phyloP scores from a whole-genome alignment of 2,888 invertebrate genomes.

The Drosophila multiciliata region DNA sequence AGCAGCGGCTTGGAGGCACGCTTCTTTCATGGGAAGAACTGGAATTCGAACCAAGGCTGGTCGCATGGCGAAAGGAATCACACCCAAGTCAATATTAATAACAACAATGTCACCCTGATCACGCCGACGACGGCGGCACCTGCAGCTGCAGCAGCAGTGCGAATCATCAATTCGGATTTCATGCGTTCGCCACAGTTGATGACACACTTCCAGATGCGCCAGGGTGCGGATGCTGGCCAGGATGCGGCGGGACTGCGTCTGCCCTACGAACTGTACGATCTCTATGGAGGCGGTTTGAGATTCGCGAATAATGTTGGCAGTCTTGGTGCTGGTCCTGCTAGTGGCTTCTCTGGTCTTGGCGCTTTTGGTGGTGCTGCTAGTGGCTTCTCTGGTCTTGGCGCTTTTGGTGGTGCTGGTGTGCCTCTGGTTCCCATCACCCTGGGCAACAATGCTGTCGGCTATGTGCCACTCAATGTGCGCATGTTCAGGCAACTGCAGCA shows the following conservation, averaged over 20 bases:
- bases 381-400: background rate
- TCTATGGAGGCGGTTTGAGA: slow-evolving; percentile 20
- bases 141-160: background rate
- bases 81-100: slow-evolving; percentile 18
- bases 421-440: slow-evolving; percentile 64
- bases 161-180: background rate
- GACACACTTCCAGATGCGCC: slow-evolving; percentile 45
- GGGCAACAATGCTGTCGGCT: slow-evolving; percentile 60
- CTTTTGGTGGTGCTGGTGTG: slow-evolving; percentile 12
- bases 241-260: background rate
- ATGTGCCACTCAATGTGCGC: slow-evolving; percentile 65
- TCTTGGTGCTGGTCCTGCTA: background rate
- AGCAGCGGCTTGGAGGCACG: slow-evolving; percentile 10
- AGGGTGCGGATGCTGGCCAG: slow-evolving; percentile 12
- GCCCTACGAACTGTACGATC: slow-evolving; percentile 42
- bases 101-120: slow-evolving; percentile 5
- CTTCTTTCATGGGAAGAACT: background rate
- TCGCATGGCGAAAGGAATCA: slow-evolving; percentile 7
- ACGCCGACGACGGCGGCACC: background rate
- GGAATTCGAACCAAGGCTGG: background rate
- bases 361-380: background rate
- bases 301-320: background rate
- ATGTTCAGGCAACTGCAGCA: slow-evolving; percentile 44
- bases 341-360: background rate
- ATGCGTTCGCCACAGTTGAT: slow-evolving; percentile 9